A percentile compares a stretch with the other conserved stretches of the same genome.
These are phyloP conservation scores for Syrmaticus mikado DNA, from an alignment of 2,113 vertebrate species.

Conservation along the genomic window DNA sequence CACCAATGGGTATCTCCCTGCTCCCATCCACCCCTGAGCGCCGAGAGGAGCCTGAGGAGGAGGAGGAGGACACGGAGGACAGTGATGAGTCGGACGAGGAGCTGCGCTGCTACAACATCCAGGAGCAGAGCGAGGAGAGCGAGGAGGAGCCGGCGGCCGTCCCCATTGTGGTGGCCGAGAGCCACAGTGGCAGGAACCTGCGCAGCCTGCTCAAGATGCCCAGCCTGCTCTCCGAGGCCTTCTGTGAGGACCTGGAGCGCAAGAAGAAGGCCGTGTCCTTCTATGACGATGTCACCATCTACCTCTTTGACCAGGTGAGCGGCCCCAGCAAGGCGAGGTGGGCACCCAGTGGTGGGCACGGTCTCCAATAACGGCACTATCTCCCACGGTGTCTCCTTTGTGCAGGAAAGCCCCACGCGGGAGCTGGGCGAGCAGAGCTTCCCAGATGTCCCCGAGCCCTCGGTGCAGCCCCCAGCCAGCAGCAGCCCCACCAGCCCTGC, in stretches of 20 bases:
- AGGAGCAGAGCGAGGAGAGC: conserved; percentile 92
- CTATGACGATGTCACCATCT: conserved; percentile 96
- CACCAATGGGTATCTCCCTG: conserved; percentile 5
- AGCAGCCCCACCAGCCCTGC: conserved; percentile 4
- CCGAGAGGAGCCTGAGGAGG: conserved; percentile 81
- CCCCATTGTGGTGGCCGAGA: conserved; percentile 93
- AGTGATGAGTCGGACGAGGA: conserved; percentile 94
- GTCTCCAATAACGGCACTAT: background rate
- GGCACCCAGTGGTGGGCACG: rapidly evolving
- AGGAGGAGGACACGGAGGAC: conserved; percentile 88
- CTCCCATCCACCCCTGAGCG: background rate
- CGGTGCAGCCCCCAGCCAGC: conserved; percentile 48
- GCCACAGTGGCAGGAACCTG: conserved; percentile 85
- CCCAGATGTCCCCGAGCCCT: conserved; percentile 70
- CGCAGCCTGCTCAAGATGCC: conserved; percentile 96
- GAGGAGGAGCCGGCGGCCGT: conserved; percentile 87
- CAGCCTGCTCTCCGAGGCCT: conserved; percentile 82
- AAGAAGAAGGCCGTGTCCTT: conserved; percentile 98
- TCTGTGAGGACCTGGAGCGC: conserved; percentile 89
- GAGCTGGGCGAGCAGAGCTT: conserved; percentile 88
- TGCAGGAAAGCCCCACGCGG: conserved; percentile 93
- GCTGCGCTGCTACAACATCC: conserved; percentile 85
- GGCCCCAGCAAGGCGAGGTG: rapidly evolving
- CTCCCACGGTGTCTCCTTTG: background rate
- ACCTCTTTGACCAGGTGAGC: conserved; percentile 97